Conservation (phyloP, 92 coral and sea anemone genomes). For the Hydrozoanthus gracilis region DNA sequence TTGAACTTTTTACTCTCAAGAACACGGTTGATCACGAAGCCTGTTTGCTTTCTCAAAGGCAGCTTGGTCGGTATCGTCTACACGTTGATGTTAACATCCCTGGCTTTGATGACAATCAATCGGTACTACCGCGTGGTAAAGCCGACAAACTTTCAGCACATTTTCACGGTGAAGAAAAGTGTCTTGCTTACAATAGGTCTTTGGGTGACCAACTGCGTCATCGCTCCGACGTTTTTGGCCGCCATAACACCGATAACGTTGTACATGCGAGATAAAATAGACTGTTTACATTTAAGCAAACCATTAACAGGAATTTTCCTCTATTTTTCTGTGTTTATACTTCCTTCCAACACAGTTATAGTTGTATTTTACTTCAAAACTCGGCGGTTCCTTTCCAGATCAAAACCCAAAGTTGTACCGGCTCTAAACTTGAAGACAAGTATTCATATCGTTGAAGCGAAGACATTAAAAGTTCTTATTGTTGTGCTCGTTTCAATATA, state of each 20-base stretch:
- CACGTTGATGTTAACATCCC: neutral
- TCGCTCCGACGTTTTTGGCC: neutral
- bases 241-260: neutral
- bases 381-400: slow-evolving; percentile 5
- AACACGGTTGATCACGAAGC: neutral
- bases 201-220: neutral
- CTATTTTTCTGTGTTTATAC: neutral
- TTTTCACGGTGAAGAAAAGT: slow-evolving; percentile 19
- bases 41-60: neutral
- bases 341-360: neutral
- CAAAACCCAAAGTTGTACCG: neutral
- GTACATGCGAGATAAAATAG: slow-evolving; percentile 13
- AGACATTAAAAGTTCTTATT: slow-evolving; percentile 1
- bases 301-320: neutral
- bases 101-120: too few relatives aligned
- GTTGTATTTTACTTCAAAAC: slow-evolving; percentile 9
- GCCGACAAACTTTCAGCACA: neutral
- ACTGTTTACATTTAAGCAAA: slow-evolving; percentile 9
- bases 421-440: neutral
- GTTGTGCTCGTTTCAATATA: neutral
- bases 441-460: neutral
- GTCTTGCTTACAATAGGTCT: neutral
- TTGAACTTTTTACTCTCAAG: slow-evolving; percentile 3
- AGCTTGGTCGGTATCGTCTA: neutral
- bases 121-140: slow-evolving; percentile 18